Percentiles rank a stretch among this genome's conserved stretches.
Conservation (phyloP, 2,797 vertebrate species). For the Schizopygopsis malacanthus region DNA sequence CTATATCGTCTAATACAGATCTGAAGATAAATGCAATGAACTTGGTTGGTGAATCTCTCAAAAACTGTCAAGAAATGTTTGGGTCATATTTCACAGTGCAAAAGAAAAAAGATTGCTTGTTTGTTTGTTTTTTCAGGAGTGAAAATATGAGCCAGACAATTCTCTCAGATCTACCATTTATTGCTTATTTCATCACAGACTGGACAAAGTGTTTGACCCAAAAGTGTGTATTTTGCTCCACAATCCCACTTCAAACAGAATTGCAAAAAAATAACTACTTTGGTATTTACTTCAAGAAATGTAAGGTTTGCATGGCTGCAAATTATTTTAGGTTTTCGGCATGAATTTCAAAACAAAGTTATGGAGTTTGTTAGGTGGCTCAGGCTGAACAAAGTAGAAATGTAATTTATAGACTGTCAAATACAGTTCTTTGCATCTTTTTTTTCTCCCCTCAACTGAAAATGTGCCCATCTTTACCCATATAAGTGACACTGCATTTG, state of each 20-base stretch:
- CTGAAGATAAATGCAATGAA: not conserved
- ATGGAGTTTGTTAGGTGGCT: not conserved
- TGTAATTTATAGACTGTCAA: not conserved
- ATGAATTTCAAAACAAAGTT: not conserved
- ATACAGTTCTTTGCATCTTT: not conserved
- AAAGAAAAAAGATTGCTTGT: not conserved
- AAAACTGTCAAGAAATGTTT: not conserved
- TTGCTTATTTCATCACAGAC: constrained; percentile 14
- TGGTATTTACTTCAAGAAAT: not conserved
- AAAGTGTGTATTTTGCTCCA: not conserved
- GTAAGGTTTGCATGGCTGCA: not conserved
- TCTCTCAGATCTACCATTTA: not conserved
- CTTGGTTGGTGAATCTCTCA: not conserved
- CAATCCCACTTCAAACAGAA: not conserved
- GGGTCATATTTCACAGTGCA: not conserved
- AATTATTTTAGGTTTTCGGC: not conserved
- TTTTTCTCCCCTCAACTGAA: not conserved
- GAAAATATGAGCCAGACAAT: constrained; percentile 1
- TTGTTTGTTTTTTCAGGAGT: not conserved
- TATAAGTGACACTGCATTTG: not conserved
- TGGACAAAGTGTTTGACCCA: not conserved
- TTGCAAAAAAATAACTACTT: not conserved
- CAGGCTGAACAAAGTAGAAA: not conserved
- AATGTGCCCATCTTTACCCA: not conserved
- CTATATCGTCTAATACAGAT: not conserved